phyloP scores from a whole-genome alignment of 2,888 invertebrate genomes.

The Cephalotes varians region DNA sequence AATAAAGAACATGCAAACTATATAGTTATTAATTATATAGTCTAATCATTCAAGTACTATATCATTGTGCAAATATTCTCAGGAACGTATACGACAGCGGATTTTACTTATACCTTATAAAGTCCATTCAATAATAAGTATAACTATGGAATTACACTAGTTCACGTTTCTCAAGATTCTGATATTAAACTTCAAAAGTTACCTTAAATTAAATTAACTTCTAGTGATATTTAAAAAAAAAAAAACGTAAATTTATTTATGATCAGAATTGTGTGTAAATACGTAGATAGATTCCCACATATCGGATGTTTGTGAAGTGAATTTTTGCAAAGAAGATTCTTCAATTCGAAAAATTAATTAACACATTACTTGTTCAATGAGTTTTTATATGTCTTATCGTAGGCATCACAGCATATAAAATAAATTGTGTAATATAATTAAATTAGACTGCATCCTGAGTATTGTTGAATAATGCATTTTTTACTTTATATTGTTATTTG shows the following conservation, averaged over 20 bases:
- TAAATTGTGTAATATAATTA: neutral
- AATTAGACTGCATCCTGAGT: neutral
- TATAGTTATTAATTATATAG: neutral
- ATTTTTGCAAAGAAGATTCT: neutral
- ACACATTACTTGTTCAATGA: neutral
- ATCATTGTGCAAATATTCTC: constrained; percentile 3
- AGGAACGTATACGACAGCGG: neutral
- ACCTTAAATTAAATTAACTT: neutral
- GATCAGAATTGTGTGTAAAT: neutral
- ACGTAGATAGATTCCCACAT: neutral
- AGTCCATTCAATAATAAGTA: neutral
- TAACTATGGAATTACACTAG: neutral
- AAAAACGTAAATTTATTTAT: neutral
- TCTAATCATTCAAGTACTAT: constrained; percentile 7
- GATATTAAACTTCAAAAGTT: neutral
- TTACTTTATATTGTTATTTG: too few species aligned
- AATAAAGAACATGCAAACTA: neutral
- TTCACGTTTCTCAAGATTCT: neutral
- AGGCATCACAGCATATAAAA: neutral
- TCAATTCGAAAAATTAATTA: neutral
- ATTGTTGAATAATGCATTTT: too few species aligned
- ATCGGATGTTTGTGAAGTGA: neutral
- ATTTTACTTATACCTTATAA: neutral
- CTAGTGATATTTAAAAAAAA: neutral
- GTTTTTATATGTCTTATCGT: neutral